Evolutionary conservation across 2,888 invertebrate genomes (phyloP), one percentile per base, ranked within the genome.

Genomic region (Steinernema carpocapsae): DNA sequence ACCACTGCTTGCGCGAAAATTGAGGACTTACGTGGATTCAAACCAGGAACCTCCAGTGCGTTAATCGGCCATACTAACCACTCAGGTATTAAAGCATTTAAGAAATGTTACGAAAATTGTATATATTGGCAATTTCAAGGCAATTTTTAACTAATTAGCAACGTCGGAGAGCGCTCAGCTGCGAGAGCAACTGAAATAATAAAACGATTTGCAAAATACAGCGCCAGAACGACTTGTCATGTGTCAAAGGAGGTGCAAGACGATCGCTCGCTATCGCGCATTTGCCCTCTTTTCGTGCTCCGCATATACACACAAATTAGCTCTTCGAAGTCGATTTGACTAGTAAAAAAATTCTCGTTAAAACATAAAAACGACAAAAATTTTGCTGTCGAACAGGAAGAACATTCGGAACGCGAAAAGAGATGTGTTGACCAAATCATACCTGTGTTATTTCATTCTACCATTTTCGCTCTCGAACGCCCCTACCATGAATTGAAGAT

Each of bases 211-310:
- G n/a, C n/a, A n/a, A n/a, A n/a, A n/a, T n/a, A 43, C 7, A 43
- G 14, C 43, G 43, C 43, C 43, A 43, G 14, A 43, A 43, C 14
- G 7, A 7, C 14, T 43, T 14, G 7, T 43, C 43, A 12, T 43
- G 10, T 43, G 7, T 43, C 43, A 43, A 43, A 10, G 56, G 56
- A 56, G 56, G 56, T 56, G 56, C 56, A 26, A 56, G 24, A 56
- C 56, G 26, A 22, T 56, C 56, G 56, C 56, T 3, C 43, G 43
- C 43, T 14, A 14, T 7, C 43, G 43, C 56, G 56, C 26, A 56
- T 56, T 56, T 56, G 56, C n/a, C 56, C 56, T 56, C 56, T 56
- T 56, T 56, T 56, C 56, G 26, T 19, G 56, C 56, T 22, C 56
- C 12, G 2, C 26, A 56, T 14, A 43, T 43, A 14, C 56, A 17